Evolutionary conservation across 1,140 invertebrate species (phyloP).

Genomic region (Saccostrea glomerata): DNA sequence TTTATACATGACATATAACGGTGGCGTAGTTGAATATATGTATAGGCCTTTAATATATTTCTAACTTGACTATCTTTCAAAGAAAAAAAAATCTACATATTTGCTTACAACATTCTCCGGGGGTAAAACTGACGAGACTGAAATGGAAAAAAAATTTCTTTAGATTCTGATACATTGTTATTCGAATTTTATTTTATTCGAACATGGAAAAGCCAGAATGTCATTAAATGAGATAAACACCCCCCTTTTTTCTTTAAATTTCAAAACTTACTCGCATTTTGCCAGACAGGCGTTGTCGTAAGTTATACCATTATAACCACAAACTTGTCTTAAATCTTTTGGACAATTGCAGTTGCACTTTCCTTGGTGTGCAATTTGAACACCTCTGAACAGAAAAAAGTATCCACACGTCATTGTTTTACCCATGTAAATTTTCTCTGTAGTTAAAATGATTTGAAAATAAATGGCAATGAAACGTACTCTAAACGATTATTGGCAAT

Average conservation of each 20-base stretch:
- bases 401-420: too few species aligned
- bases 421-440: too few species aligned
- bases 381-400: not conserved
- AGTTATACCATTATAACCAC: not conserved
- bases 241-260: not conserved
- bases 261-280: not conserved
- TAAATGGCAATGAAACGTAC: too few species aligned
- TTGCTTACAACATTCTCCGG: not conserved
- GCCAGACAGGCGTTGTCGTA: not conserved
- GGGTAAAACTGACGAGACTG: not conserved
- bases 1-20: too few species aligned
- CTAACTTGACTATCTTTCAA: not conserved
- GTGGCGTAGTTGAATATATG: too few species aligned
- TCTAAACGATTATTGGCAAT: too few species aligned
- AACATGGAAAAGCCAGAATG: not conserved
- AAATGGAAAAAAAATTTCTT: not conserved
- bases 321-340: not conserved
- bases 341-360: not conserved
- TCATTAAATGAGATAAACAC: not conserved
- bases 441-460: too few species aligned
- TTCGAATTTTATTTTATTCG: not conserved
- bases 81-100: not conserved
- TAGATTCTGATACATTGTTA: not conserved
- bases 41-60: too few species aligned
- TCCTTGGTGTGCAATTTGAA: not conserved